Evolutionary conservation across 2,113 vertebrate species (phyloP).

Genomic region (Coryphaenoides rupestris): DNA sequence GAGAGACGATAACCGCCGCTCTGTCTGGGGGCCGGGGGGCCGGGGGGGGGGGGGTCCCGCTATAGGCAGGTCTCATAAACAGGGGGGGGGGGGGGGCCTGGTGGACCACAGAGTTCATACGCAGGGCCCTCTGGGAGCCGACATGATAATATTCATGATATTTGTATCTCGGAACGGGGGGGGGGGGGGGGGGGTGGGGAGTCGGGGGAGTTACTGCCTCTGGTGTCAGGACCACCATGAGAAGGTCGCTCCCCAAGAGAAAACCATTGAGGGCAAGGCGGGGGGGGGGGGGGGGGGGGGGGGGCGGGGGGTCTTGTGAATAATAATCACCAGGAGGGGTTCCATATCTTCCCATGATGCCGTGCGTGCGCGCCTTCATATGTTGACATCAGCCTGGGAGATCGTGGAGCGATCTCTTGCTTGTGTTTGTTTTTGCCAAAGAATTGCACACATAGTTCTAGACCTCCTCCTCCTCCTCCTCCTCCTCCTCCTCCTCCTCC

Average conservation of each 20-base stretch:
- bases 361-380: neutral
- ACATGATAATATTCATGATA: conserved; percentile 48
- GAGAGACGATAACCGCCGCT: no score
- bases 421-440: no score
- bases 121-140: conserved; percentile 27
- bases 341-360: conserved; percentile 12
- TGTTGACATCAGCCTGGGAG: neutral
- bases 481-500: no score
- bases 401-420: no score
- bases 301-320: neutral
- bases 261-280: conserved; percentile 1
- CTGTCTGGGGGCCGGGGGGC: neutral
- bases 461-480: no score
- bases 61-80: neutral
- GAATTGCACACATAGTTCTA: no score
- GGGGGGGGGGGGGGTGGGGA: neutral
- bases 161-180: no score
- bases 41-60: neutral
- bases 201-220: no score
- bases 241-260: conserved; percentile 27
- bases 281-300: neutral
- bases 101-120: conserved; percentile 2
- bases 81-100: neutral
- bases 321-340: conserved; percentile 6
- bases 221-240: conserved; percentile 59